Evolutionary conservation across 2,797 vertebrate genomes (phyloP).

Genomic region (Aldrovandia affinis): DNA sequence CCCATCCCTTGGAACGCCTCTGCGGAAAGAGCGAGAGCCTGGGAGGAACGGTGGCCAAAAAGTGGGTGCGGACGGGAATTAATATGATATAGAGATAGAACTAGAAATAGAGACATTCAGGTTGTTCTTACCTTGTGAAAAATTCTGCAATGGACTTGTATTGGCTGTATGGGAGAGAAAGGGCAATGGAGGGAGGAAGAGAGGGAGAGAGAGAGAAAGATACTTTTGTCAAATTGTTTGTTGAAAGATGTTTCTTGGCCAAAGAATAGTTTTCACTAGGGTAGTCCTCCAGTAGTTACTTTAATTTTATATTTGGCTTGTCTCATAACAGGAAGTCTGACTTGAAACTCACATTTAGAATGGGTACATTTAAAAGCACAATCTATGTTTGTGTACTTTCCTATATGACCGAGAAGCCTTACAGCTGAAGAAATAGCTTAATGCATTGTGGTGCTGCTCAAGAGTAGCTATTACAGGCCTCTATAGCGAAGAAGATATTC

Average conservation of each 20-base stretch:
- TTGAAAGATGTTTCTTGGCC: constrained; percentile 72
- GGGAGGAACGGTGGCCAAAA: constrained; percentile 4
- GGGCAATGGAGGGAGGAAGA: constrained; percentile 29
- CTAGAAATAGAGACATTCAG: constrained; percentile 7
- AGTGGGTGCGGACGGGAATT: neutral
- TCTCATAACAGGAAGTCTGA: constrained; percentile 60
- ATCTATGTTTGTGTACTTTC: constrained; percentile 29
- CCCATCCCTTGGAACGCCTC: neutral
- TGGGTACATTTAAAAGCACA: constrained; percentile 22
- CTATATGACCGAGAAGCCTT: neutral
- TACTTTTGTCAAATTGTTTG: constrained; percentile 66
- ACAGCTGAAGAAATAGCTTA: neutral
- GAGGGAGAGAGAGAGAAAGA: constrained; percentile 40
- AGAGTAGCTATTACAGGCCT: neutral
- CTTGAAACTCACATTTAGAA: constrained; percentile 7
- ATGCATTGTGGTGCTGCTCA: neutral
- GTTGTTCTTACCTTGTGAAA: constrained; percentile 63
- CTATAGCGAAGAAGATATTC: constrained; percentile 25
- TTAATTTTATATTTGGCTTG: constrained; percentile 67
- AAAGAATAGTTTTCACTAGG: neutral
- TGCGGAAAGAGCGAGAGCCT: constrained; percentile 9
- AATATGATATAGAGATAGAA: neutral
- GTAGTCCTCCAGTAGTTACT: constrained; percentile 54
- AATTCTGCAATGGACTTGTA: constrained; percentile 28
- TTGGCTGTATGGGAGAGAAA: constrained; percentile 53